Base-by-base conservation (phyloP, 2,888 invertebrate species). In the Drosophila ezoana region DNA sequence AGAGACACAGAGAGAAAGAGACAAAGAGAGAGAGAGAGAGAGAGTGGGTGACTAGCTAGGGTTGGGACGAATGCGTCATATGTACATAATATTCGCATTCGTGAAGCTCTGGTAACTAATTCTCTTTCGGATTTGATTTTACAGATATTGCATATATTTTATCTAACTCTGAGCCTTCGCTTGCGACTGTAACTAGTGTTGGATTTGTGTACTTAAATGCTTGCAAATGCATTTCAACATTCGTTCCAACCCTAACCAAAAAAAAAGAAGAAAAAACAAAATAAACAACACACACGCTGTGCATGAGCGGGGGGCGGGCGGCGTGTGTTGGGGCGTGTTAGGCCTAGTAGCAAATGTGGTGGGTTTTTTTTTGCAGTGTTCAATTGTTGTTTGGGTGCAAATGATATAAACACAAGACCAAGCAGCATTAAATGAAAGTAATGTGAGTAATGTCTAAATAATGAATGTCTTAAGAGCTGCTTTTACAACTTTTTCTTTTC, bases 331-430 rank as follows among this genome's bases (percentile, higher is more conserved):
- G 44, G n/a, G n/a, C n/a, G 52, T 13, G 40, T 45, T 40, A 56
- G 38, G 52, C 23, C 53, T 78, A 51, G 59, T 33, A 20, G 14
- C 28, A 51, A 60, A 35, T 38, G 51, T 52, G 58, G 10, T 14
- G 32, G 44, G n/a, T 11, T 43, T 16, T 47, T 10, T 58, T 66
- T 56, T 40, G 48, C 37, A 75, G 28, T 54, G 59, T 57, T 28
- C 28, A 28, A 44, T 56, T 35, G 11, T 56, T 63, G 62, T 53
- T 48, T 37, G n/a, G 49, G 44, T 76, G 80, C 67, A 80, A 81
- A 80, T 82, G 80, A 73, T 69, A 59, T 35, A 59, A 75, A 69
- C 51, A 47, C 51, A 82, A 80, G 66, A 49, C 59, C 80, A 82
- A 82, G 81, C 83, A 66, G 72, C 69, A 51, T 63, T 43, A 61